Conservation (phyloP, 2,797 vertebrate species). For the Sebastolobus alascanus region DNA sequence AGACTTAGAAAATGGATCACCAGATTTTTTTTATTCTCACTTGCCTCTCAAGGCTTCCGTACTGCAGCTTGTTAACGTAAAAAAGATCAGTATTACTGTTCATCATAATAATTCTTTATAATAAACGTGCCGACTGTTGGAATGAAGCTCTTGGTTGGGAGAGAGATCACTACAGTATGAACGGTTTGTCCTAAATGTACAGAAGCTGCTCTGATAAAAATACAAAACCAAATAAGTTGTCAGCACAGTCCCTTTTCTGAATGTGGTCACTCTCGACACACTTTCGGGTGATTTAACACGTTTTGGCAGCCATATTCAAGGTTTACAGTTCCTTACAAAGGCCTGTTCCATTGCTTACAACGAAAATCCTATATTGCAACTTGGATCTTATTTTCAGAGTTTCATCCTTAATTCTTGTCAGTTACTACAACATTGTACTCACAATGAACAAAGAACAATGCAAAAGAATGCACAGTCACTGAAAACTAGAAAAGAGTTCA, state of each 20-base stretch:
- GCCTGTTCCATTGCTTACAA: background rate
- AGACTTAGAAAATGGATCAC: no score
- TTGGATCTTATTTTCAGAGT: background rate
- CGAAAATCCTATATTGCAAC: background rate
- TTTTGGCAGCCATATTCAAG: background rate
- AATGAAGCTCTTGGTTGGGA: background rate
- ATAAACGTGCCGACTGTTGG: background rate
- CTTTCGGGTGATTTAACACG: background rate
- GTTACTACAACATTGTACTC: background rate
- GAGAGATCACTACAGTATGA: background rate
- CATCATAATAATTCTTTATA: background rate
- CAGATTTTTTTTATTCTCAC: no score
- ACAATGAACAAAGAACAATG: background rate
- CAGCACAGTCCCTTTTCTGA: background rate
- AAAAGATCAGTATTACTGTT: slow-evolving; percentile 8
- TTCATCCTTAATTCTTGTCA: background rate
- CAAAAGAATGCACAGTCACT: background rate
- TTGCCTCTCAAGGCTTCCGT: no score
- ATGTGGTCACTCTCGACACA: no score
- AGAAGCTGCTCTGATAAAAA: slow-evolving; percentile 22
- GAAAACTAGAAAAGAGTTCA: background rate
- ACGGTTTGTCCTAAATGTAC: background rate
- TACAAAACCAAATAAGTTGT: background rate
- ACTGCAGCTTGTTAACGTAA: background rate
- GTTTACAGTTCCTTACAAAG: background rate